phyloP scores from a whole-genome alignment of 2,113 vertebrate genomes.

The Alexandromys fortis region DNA sequence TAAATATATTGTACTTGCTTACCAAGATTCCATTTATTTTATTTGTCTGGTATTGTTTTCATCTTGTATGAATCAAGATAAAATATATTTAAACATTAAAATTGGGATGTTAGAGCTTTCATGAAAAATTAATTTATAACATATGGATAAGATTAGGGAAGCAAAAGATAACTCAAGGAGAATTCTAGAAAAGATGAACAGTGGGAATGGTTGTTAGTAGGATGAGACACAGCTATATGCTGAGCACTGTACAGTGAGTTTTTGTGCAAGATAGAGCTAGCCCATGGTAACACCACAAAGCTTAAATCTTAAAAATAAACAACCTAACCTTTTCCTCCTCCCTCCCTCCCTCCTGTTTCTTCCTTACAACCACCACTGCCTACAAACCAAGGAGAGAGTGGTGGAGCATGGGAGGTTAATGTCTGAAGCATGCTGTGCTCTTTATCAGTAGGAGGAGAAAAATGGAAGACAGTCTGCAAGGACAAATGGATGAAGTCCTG shows the following conservation, averaged over 20 bases:
- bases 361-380: background rate
- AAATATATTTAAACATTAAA: slow-evolving; percentile 6
- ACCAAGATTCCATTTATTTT: background rate
- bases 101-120: background rate
- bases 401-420: background rate
- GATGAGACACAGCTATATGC: background rate
- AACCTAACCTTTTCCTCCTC: background rate
- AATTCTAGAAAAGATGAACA: background rate
- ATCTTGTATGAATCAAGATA: background rate
- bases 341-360: background rate
- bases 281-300: background rate
- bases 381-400: background rate
- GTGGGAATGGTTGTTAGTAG: background rate
- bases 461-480: background rate
- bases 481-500: background rate
- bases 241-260: background rate
- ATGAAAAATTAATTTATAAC: background rate
- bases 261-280: background rate
- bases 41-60: background rate
- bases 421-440: background rate
- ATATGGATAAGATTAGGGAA: background rate
- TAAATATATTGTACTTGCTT: slow-evolving; percentile 7
- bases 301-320: background rate
- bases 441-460: background rate
- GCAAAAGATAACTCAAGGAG: background rate